Percentiles rank a stretch among this genome's conserved stretches.
Evolutionary conservation across 2,113 vertebrate genomes (phyloP).

Genomic region (Danionella cerebrum): DNA sequence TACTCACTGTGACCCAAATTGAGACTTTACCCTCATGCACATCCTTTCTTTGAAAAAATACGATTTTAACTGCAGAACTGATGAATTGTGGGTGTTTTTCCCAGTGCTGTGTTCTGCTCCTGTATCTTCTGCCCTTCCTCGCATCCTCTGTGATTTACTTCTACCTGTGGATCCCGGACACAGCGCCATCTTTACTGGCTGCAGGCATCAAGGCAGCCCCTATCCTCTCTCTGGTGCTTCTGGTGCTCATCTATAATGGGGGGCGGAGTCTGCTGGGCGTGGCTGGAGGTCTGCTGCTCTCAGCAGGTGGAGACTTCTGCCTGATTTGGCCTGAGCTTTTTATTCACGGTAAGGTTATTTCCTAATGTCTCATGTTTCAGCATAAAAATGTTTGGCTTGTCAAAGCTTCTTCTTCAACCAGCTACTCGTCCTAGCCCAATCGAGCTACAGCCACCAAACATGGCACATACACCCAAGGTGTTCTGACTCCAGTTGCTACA

Average conservation of each 20-base stretch:
- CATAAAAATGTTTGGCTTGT: background rate
- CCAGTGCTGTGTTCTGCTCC: slow-evolving; percentile 58
- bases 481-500: too few relatives aligned
- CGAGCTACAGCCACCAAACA: too few relatives aligned
- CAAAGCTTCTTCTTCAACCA: background rate
- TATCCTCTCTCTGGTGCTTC: slow-evolving; percentile 49
- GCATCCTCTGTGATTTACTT: slow-evolving; percentile 55
- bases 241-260: slow-evolving; percentile 61
- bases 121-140: slow-evolving; percentile 62
- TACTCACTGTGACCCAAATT: background rate
- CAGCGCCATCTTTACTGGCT: slow-evolving; percentile 41
- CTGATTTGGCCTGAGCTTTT: slow-evolving; percentile 68
- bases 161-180: slow-evolving; percentile 63
- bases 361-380: background rate
- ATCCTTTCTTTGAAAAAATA: background rate
- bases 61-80: too few relatives aligned
- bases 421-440: too few relatives aligned
- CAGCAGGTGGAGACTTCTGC: slow-evolving; percentile 69
- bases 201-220: slow-evolving; percentile 72
- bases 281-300: slow-evolving; percentile 63
- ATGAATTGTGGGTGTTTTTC: background rate
- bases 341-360: slow-evolving; percentile 43
- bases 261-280: slow-evolving; percentile 51
- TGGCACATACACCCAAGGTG: too few relatives aligned
- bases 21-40: background rate